phyloP scores from a whole-genome alignment of 2,888 invertebrate species.

The Rotaria socialis region DNA sequence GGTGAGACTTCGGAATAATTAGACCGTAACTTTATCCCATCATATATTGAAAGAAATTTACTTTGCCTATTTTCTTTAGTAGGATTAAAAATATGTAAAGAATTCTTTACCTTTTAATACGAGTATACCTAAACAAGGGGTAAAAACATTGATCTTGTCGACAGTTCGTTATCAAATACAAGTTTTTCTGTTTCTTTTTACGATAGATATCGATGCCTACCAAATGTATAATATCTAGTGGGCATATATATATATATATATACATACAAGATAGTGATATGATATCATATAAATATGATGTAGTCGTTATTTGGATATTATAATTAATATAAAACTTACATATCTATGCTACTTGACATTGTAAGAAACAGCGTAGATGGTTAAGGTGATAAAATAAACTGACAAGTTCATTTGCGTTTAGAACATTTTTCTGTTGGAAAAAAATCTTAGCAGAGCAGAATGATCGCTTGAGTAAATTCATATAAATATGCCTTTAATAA shows the following conservation, averaged over 20 bases:
- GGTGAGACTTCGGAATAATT: not conserved
- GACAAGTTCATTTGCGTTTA: too few species aligned
- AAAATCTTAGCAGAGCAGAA: too few species aligned
- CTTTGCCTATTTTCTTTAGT: too few species aligned
- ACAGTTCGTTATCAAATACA: not conserved
- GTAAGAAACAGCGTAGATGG: too few species aligned
- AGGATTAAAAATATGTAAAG: not conserved
- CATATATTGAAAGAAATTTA: not conserved
- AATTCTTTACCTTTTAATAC: not conserved
- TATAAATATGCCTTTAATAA: too few species aligned
- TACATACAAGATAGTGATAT: not conserved
- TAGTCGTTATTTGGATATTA: too few species aligned
- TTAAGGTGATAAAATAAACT: too few species aligned
- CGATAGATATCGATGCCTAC: not conserved
- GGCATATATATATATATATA: not conserved
- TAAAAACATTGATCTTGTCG: not conserved
- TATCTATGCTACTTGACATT: too few species aligned
- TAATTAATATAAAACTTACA: too few species aligned
- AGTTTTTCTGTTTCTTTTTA: not conserved
- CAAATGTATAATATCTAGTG: not conserved
- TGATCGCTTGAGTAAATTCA: too few species aligned
- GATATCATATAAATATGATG: too few species aligned
- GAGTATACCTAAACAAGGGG: not conserved
- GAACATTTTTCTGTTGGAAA: too few species aligned
- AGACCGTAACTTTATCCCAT: not conserved